Percentiles rank a stretch among this genome's conserved stretches.
These are phyloP conservation scores for Lucinisca nassula DNA, from an alignment of 2,888 invertebrate genomes.

Conservation along the genomic window DNA sequence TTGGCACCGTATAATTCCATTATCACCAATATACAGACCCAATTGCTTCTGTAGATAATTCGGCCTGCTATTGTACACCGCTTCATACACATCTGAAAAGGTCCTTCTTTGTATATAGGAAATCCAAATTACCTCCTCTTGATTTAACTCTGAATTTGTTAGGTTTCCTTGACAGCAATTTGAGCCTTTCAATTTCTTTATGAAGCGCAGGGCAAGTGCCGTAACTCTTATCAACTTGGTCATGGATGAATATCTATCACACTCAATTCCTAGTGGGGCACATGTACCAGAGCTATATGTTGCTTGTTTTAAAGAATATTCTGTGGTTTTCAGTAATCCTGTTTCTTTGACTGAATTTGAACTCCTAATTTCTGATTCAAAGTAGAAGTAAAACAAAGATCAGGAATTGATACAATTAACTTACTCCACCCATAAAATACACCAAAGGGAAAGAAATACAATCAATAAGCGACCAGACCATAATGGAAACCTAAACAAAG, in stretches of 20 bases:
- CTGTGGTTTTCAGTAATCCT: not conserved
- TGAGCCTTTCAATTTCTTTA: no score
- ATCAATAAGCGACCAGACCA: no score
- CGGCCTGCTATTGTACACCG: not conserved
- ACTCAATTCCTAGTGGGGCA: not conserved
- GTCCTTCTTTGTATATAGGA: not conserved
- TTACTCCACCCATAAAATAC: no score
- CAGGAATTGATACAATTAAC: no score
- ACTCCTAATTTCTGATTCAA: not conserved
- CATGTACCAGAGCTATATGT: not conserved
- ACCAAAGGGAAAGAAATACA: no score
- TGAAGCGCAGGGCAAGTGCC: constrained; percentile 17
- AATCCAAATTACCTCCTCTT: not conserved
- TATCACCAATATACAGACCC: constrained; percentile 16
- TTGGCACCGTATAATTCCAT: constrained; percentile 4
- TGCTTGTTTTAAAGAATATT: no score
- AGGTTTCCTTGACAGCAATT: not conserved
- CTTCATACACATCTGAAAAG: constrained; percentile 9
- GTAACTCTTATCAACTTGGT: constrained; percentile 11
- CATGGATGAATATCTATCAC: not conserved
- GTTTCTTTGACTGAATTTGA: not conserved
- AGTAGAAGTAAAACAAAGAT: no score
- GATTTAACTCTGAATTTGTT: not conserved
- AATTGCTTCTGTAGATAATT: constrained; percentile 21
- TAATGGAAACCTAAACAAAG: no score